phyloP scores from a whole-genome alignment of 2,113 vertebrate genomes.

The Neofelis nebulosa region DNA sequence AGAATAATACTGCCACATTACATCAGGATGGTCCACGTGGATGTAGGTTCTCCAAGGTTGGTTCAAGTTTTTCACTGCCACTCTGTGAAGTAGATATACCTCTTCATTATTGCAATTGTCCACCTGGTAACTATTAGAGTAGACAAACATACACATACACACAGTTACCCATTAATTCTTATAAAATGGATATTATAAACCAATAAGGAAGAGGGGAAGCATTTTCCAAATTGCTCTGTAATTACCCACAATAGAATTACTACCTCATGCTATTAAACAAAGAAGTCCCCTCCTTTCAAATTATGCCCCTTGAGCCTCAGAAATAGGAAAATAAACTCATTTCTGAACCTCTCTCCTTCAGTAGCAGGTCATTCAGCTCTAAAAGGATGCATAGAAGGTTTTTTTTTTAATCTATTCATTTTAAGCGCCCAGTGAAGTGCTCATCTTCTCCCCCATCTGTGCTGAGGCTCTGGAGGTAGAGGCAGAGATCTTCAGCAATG shows the following conservation, averaged over 20 bases:
- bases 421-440: background rate
- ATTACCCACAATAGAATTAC: background rate
- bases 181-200: background rate
- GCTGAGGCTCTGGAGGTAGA: background rate
- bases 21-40: background rate
- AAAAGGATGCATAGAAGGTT: background rate
- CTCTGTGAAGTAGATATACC: background rate
- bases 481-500: background rate
- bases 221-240: background rate
- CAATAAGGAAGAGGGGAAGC: background rate
- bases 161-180: background rate
- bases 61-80: background rate
- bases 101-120: background rate
- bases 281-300: background rate
- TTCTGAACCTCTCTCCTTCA: background rate
- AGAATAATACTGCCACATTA: background rate
- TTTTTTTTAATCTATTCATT: background rate
- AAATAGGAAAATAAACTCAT: constrained; percentile 8
- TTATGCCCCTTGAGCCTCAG: background rate
- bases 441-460: background rate
- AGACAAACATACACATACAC: background rate
- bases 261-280: background rate
- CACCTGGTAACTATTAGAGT: background rate
- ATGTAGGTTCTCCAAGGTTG: background rate
- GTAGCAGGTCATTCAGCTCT: background rate